These are phyloP conservation scores for Mechanitis messenoides DNA, from an alignment of 2,888 invertebrate species.

Conservation along the genomic window DNA sequence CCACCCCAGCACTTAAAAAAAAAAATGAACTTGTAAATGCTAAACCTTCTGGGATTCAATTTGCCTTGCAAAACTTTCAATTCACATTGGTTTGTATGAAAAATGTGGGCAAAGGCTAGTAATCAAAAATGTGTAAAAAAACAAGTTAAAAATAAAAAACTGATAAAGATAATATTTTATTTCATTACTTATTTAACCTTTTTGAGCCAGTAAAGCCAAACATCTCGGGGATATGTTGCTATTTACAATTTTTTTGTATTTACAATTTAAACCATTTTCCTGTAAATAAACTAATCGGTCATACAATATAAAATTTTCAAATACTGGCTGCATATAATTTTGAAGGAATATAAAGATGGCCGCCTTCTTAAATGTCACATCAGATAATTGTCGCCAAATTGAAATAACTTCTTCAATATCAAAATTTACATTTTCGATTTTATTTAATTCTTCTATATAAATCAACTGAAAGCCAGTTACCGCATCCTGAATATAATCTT, in stretches of 20 bases:
- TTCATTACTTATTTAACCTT: conserved; percentile 38
- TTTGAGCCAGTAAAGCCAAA: conserved; percentile 76
- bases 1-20: too few relatives aligned
- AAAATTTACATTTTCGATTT: conserved; percentile 30
- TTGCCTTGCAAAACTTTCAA: too few relatives aligned
- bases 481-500: conserved; percentile 49
- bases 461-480: conserved; percentile 45
- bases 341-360: conserved; percentile 57
- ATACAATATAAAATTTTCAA: conserved; percentile 59
- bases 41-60: too few relatives aligned
- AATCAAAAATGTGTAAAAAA: too few relatives aligned
- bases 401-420: conserved; percentile 42
- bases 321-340: conserved; percentile 52
- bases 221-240: conserved; percentile 81
- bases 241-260: conserved; percentile 76
- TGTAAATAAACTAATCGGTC: conserved; percentile 58
- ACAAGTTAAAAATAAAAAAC: too few relatives aligned
- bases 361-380: conserved; percentile 44
- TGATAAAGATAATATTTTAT: too few relatives aligned
- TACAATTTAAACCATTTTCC: conserved; percentile 50
- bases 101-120: too few relatives aligned
- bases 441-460: conserved; percentile 5
- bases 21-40: too few relatives aligned
- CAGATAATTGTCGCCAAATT: conserved; percentile 49
- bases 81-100: too few relatives aligned